Base-by-base conservation (phyloP, 64 coral and sea anemone genomes). In the Anthopleura sola region DNA sequence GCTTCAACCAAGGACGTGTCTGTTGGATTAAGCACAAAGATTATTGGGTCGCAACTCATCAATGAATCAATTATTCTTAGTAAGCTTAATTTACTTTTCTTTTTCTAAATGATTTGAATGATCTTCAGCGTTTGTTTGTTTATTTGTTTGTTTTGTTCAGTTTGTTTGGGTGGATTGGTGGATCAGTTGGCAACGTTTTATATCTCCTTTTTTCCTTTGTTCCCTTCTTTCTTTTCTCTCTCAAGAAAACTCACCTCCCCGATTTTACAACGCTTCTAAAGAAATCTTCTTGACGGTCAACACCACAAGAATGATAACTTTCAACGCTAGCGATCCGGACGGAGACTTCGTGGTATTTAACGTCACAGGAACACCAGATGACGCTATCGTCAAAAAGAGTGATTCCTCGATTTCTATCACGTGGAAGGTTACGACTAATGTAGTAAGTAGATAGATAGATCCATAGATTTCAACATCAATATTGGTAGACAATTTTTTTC, bases 1-100 rank as follows among this genome's bases (percentile, higher is more conserved):
- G 86, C 86, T 7, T 88, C 86, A 24, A 88, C 86, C 16, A 83
- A 83, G 15, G 88, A 90, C 80, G n/a, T 51, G 14, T 83, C 62
- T 37, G 81, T 90, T 49, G 88, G 88, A 55, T 21, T 55, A 26
- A 77, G 64, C 37, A 90, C 88, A 10, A 90, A 90, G 46, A 37
- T 74, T 53, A 24, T 83, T 28, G 69, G 68, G 32, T 69, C 71
- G 1, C 88, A 84, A 39, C 15, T 90, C 7, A 31, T 75, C 29
- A 90, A 82, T 16, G 88, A 90, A 75, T 84, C 81, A 11, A 51
- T 26, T 26, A 46, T 53, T 12, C 55, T 90, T 51, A 69, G 88
- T 90, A 84, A 77, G 82, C 37, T 46, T 78, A 24, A 68, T 58
- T 23, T 68, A 68, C 23, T 13, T 68, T 68, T n/a, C n/a, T 11